phyloP scores from a whole-genome alignment of 1,140 invertebrate species.

The Physella acuta region DNA sequence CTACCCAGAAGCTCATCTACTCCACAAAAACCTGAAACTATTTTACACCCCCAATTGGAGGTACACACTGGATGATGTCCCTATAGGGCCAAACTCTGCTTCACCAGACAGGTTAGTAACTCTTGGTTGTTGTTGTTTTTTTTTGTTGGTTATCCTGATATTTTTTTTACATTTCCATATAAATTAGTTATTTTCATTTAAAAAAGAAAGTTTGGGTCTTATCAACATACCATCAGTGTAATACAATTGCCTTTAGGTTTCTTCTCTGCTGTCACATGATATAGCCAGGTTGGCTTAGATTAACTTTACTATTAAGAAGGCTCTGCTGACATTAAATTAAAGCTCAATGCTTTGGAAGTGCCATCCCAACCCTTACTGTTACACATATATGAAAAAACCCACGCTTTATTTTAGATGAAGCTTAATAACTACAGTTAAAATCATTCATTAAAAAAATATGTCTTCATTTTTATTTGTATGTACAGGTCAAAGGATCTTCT shows the following conservation, averaged over 20 bases:
- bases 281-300: too few relatives aligned
- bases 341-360: background rate
- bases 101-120: conserved; percentile 43
- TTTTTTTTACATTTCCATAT: background rate
- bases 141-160: background rate
- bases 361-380: too few relatives aligned
- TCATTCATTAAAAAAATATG: background rate
- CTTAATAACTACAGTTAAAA: background rate
- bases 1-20: conserved; percentile 37
- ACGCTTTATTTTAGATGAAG: background rate
- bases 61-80: conserved; percentile 43
- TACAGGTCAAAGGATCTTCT: conserved; percentile 50
- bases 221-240: too few relatives aligned
- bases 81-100: conserved; percentile 55
- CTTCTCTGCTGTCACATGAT: too few relatives aligned
- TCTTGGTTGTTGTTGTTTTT: too few relatives aligned
- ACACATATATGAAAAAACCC: background rate
- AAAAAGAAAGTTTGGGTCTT: too few relatives aligned
- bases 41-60: conserved; percentile 54
- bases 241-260: too few relatives aligned
- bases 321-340: too few relatives aligned
- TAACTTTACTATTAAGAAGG: too few relatives aligned
- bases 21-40: conserved; percentile 53
- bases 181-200: too few relatives aligned
- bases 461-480: background rate